phyloP scores from a whole-genome alignment of 2,888 invertebrate species.

The Balanococcus diminutus region DNA sequence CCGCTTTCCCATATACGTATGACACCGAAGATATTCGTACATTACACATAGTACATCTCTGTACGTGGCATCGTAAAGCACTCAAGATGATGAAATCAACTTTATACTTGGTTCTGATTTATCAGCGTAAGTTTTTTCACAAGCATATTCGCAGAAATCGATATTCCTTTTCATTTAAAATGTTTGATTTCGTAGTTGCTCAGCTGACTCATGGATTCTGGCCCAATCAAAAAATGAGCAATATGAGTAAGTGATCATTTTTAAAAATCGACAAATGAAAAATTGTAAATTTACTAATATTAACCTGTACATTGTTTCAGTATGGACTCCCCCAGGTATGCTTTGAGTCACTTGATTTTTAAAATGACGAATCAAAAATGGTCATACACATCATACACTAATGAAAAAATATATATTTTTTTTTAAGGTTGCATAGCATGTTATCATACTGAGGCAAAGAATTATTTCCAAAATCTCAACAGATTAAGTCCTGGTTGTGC shows the following conservation, averaged over 20 bases:
- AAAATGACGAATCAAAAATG: neutral
- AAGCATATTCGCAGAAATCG: neutral
- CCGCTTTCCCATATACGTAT: constrained; percentile 12
- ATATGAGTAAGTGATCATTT: neutral
- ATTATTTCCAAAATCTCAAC: neutral
- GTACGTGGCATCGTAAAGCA: neutral
- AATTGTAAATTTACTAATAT: neutral
- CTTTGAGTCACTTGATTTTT: neutral
- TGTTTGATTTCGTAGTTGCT: neutral
- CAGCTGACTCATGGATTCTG: neutral
- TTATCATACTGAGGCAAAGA: neutral
- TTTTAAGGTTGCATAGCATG: neutral
- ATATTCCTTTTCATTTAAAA: neutral
- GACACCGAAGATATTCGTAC: neutral
- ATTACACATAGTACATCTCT: neutral
- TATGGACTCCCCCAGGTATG: neutral
- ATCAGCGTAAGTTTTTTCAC: neutral
- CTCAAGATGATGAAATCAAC: neutral
- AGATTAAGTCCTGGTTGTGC: neutral
- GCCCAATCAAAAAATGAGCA: neutral
- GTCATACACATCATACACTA: neutral
- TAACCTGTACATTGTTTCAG: neutral
- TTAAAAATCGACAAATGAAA: neutral
- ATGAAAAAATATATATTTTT: neutral
- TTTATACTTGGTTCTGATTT: neutral